Percentiles rank a stretch among this genome's conserved stretches.
These are phyloP conservation scores for Manis pentadactyla DNA, from an alignment of 2,797 vertebrate species.

Conservation along the genomic window DNA sequence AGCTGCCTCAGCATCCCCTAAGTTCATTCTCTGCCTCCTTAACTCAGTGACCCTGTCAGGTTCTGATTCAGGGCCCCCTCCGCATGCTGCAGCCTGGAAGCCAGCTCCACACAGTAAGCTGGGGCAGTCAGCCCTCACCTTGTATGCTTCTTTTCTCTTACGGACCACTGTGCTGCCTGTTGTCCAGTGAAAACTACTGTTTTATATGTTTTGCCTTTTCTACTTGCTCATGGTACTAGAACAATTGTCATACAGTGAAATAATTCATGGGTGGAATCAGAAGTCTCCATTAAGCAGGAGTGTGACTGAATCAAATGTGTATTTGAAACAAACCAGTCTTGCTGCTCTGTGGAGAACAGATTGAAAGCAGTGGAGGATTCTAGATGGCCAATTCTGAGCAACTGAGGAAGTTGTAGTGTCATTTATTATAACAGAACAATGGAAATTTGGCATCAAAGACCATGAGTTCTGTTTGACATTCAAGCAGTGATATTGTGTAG, in stretches of 20 bases:
- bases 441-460: neutral
- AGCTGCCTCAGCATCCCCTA: neutral
- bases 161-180: neutral
- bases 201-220: neutral
- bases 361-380: neutral
- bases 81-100: neutral
- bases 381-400: neutral
- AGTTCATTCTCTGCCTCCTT: neutral
- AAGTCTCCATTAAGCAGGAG: neutral
- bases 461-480: neutral
- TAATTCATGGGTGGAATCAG: neutral
- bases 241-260: neutral
- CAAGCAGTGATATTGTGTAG: neutral
- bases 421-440: neutral
- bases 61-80: neutral
- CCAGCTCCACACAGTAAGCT: neutral
- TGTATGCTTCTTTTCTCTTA: neutral
- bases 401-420: neutral
- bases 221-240: neutral
- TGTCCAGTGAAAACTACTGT: neutral
- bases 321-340: neutral
- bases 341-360: neutral
- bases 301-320: neutral
- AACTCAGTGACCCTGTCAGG: neutral
- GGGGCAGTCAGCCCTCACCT: neutral